phyloP scores from a whole-genome alignment of 2,113 vertebrate species.

The Periophthalmus modestus region DNA sequence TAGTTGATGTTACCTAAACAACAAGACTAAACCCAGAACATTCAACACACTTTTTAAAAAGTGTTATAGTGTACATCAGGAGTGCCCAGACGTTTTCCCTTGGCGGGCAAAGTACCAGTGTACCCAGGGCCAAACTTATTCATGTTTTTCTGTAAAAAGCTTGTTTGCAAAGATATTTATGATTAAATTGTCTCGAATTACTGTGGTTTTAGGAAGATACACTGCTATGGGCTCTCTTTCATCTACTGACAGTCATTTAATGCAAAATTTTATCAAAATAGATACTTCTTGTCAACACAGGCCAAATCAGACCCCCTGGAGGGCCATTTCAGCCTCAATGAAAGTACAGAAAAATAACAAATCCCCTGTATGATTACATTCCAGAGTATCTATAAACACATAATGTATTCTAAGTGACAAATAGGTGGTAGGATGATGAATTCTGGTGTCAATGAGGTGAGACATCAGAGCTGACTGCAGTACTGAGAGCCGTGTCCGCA shows the following conservation, averaged over 20 bases:
- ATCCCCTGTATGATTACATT: neutral
- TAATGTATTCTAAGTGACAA: neutral
- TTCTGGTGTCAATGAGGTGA: constrained; percentile 8
- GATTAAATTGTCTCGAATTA: too few relatives aligned
- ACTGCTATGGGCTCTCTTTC: too few relatives aligned
- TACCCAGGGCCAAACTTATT: too few relatives aligned
- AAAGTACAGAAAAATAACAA: neutral
- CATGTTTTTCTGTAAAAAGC: too few relatives aligned
- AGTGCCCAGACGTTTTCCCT: too few relatives aligned
- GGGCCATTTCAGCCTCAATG: neutral
- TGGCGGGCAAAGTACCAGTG: too few relatives aligned
- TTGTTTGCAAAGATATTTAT: too few relatives aligned
- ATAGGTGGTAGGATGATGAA: neutral
- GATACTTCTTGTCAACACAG: too few relatives aligned
- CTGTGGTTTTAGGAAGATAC: too few relatives aligned
- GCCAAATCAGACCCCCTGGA: too few relatives aligned
- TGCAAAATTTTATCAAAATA: too few relatives aligned
- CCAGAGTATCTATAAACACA: neutral
- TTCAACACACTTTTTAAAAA: neutral
- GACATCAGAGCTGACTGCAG: constrained; percentile 4
- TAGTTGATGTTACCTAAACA: neutral
- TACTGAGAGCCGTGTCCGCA: neutral
- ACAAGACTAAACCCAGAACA: neutral
- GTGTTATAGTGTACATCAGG: neutral
- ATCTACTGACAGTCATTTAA: too few relatives aligned